These are phyloP conservation scores for Lamellibrachia satsuma DNA, from an alignment of 2,888 invertebrate genomes.

Conservation along the genomic window DNA sequence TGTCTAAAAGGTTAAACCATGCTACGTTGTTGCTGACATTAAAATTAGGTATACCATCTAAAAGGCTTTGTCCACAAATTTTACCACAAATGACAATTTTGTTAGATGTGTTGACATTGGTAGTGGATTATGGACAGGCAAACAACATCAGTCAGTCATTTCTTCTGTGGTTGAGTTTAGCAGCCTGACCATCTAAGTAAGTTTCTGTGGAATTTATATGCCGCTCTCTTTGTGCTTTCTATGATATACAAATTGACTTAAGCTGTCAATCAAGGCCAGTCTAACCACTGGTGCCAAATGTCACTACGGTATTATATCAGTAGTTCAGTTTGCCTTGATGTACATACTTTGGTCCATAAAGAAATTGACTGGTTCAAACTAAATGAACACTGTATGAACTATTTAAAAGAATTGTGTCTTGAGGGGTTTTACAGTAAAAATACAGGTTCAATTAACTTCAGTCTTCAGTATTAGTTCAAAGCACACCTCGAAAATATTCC, in stretches of 20 bases:
- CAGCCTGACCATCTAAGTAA: not conserved
- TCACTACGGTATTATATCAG: not conserved
- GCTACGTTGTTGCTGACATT: not conserved
- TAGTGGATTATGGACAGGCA: not conserved
- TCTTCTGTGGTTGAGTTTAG: not conserved
- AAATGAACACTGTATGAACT: no score
- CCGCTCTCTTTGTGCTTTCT: not conserved
- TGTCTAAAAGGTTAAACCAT: not conserved
- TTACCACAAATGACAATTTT: not conserved
- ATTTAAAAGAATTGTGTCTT: no score
- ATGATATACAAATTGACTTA: not conserved
- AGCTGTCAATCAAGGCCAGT: not conserved
- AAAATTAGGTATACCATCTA: not conserved
- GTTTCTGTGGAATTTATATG: not conserved
- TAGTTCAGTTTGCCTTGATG: not conserved
- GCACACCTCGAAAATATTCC: no score
- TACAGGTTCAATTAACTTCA: no score
- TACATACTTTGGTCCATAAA: not conserved
- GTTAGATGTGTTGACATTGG: not conserved
- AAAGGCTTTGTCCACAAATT: not conserved
- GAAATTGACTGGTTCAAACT: not conserved
- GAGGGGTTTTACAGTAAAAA: no score
- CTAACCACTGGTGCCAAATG: not conserved
- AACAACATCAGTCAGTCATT: not conserved
- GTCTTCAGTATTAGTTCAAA: no score